These are phyloP conservation scores for Zootermopsis nevadensis DNA, from an alignment of 2,888 invertebrate genomes.

Conservation along the genomic window DNA sequence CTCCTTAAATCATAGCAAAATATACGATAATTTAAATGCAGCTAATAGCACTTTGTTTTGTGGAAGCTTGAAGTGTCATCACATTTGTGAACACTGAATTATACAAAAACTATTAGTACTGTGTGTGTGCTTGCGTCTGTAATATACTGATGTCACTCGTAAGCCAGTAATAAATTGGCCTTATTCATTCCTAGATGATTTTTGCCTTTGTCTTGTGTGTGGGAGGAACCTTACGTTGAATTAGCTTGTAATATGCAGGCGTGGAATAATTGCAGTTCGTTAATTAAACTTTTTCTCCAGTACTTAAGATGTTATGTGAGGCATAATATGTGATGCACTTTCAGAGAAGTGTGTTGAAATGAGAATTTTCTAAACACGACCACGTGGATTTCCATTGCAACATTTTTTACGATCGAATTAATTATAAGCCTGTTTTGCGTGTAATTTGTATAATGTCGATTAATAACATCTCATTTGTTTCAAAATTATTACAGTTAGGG, in stretches of 20 bases:
- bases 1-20: no score
- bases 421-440: background rate
- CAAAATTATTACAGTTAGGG: constrained; percentile 12
- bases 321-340: background rate
- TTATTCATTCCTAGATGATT: no score
- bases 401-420: background rate
- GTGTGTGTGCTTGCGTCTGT: no score
- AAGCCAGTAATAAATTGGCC: no score
- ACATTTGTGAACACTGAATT: no score
- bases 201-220: no score
- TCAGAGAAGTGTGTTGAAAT: background rate
- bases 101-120: no score
- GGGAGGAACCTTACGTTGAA: no score
- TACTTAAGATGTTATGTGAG: background rate
- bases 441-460: background rate
- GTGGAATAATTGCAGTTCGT: background rate
- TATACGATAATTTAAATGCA: no score
- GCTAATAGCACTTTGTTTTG: no score
- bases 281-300: background rate
- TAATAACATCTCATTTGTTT: background rate
- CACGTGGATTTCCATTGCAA: background rate
- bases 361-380: background rate
- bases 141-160: no score
- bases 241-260: background rate
- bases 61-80: no score